Evolutionary conservation across 1,140 invertebrate species (phyloP).

Genomic region (Lithobius niger): DNA sequence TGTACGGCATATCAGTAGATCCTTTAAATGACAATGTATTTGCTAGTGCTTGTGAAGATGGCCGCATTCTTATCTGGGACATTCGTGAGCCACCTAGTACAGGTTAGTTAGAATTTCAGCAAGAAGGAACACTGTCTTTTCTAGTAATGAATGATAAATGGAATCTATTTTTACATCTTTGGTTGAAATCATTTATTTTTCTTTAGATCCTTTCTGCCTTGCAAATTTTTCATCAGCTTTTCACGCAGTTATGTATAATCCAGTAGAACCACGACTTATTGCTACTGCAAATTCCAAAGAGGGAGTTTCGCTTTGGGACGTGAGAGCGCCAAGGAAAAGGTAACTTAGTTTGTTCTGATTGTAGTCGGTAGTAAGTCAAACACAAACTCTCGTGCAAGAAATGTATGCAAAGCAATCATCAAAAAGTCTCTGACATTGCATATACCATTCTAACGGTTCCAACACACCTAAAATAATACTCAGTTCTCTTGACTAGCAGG

Average conservation of each 20-base stretch:
- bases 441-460: too few relatives aligned
- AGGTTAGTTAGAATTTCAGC: constrained; percentile 29
- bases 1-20: constrained; percentile 75
- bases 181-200: neutral
- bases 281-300: constrained; percentile 80
- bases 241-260: constrained; percentile 84
- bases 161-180: neutral
- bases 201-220: constrained; percentile 44
- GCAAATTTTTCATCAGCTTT: constrained; percentile 57
- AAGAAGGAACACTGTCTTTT: neutral
- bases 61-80: constrained; percentile 70
- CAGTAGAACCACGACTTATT: constrained; percentile 59
- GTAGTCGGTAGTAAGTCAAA: too few relatives aligned
- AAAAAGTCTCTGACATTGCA: too few relatives aligned
- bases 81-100: constrained; percentile 47
- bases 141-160: neutral
- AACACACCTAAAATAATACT: too few relatives aligned
- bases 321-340: constrained; percentile 46
- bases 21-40: constrained; percentile 68
- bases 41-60: constrained; percentile 81
- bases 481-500: too few relatives aligned
- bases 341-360: too few relatives aligned
- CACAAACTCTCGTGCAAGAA: too few relatives aligned
- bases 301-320: constrained; percentile 76
- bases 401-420: too few relatives aligned